Evolutionary conservation across 1,140 invertebrate species (phyloP), one percentile per base, ranked within the genome.

Genomic region (Leptopilina clavipes): DNA sequence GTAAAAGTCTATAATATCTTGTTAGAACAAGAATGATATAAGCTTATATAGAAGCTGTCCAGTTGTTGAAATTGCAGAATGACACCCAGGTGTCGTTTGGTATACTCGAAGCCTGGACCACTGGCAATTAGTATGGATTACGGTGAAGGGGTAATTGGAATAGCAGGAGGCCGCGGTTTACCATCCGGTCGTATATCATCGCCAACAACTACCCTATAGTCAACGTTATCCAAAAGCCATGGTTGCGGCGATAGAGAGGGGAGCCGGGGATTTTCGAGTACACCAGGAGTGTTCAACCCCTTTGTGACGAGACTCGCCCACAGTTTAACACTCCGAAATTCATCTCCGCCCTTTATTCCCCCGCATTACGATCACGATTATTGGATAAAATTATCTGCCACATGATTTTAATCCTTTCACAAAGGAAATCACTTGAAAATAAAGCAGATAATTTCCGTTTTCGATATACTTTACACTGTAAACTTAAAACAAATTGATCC

Each of bases 41-140:
- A 59, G 54, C 19, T 22, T 22, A 59, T 19, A 31, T n/a, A n/a
- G n/a, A 5, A 31, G 25, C 5, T 10, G 54, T 19, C 22, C 17
- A 19, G 18, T 2, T 59, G 54, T 59, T 22, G 54, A 65, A 31
- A 31, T 31, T 14, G 25, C 59, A 25, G 18, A 11, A 18, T 8
- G 19, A 22, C 54, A 59, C 59, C 25, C 25, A 65, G 59, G 59
- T 65, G 59, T 10, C 59, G 59, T 65, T 37, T 65, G 22, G 78
- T 74, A 79, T 77, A 81, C 70, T 76, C 76, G 73, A 76, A 77
- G 73, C 79, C 75, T 76, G 80, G 79, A 79, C 77, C 76, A 81
- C 74, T 73, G 75, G 81, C 82, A 82, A 84, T 84, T 86, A 86
- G 84, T 84, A 83, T 82, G 81, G 83, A 83, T 86, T 86, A 82